A percentile compares a stretch with the other conserved stretches of the same genome.
Evolutionary conservation across 2,797 vertebrate genomes (phyloP).

Genomic region (Myoxocephalus aenaeus): DNA sequence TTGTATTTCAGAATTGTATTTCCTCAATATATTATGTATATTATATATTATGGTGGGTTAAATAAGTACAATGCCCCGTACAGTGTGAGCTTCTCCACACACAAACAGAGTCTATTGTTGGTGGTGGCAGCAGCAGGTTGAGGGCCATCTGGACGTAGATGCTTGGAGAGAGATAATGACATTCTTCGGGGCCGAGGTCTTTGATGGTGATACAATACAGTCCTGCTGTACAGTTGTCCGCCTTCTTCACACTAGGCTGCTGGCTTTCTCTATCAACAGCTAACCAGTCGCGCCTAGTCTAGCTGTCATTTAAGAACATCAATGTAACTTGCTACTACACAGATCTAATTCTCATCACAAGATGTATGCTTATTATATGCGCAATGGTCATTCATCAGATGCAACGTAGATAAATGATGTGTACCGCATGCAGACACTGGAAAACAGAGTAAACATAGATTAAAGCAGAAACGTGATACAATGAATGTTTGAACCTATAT

Average conservation of each 20-base stretch:
- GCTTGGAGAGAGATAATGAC: constrained; percentile 55
- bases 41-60: background rate
- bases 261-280: constrained; percentile 28
- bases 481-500: background rate
- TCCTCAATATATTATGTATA: background rate
- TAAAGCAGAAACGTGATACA: background rate
- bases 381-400: constrained; percentile 21
- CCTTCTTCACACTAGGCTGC: constrained; percentile 26
- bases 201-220: constrained; percentile 50
- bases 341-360: constrained; percentile 23
- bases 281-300: constrained; percentile 9
- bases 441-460: background rate
- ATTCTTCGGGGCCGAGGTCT: constrained; percentile 38
- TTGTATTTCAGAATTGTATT: background rate
- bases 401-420: background rate
- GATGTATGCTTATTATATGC: constrained; percentile 12
- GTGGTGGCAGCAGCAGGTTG: constrained; percentile 51
- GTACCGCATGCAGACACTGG: background rate
- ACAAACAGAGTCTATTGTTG: constrained; percentile 25
- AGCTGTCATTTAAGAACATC: constrained; percentile 19
- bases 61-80: constrained; percentile 7
- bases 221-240: constrained; percentile 30
- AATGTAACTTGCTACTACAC: background rate
- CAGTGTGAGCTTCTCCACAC: constrained; percentile 11
- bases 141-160: constrained; percentile 57